Evolutionary conservation across 1,140 invertebrate genomes (phyloP).

Genomic region (Drosophila orosa): DNA sequence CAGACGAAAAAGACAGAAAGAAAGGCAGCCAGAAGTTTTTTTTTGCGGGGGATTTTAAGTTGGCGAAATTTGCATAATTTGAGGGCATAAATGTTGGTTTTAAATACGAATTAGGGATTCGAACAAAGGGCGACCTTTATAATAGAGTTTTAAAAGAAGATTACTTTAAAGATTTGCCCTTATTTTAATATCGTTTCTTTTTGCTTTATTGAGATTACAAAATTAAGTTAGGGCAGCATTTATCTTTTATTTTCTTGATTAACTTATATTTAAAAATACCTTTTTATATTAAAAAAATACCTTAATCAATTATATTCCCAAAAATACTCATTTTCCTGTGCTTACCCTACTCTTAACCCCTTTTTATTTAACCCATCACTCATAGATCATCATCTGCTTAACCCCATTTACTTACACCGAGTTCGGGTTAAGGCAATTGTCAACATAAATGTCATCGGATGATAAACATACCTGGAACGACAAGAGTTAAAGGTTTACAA

Average conservation of each 20-base stretch:
- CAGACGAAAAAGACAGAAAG: conserved; percentile 5
- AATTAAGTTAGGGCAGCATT: too few relatives aligned
- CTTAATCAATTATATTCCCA: neutral
- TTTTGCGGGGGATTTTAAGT: conserved; percentile 46
- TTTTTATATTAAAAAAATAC: neutral
- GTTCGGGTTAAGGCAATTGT: conserved; percentile 30
- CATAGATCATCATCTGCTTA: conserved; percentile 37
- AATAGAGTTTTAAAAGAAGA: conserved; percentile 7
- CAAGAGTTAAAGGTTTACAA: conserved; percentile 59
- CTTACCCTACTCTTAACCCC: neutral
- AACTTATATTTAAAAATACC: too few relatives aligned
- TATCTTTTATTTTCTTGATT: neutral
- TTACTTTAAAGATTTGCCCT: neutral
- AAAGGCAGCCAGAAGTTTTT: conserved; percentile 22
- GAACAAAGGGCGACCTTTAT: neutral
- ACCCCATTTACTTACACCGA: conserved; percentile 44
- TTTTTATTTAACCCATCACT: conserved; percentile 19
- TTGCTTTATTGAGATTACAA: neutral
- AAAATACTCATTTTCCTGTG: neutral
- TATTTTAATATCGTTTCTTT: neutral
- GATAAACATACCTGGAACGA: conserved; percentile 64
- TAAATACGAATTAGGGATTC: conserved; percentile 15
- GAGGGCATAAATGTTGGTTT: conserved; percentile 36
- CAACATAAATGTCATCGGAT: conserved; percentile 52
- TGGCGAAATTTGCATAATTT: conserved; percentile 62